Evolutionary conservation across 2,113 vertebrate genomes (phyloP).

Genomic region (Seriola rivoliana): DNA sequence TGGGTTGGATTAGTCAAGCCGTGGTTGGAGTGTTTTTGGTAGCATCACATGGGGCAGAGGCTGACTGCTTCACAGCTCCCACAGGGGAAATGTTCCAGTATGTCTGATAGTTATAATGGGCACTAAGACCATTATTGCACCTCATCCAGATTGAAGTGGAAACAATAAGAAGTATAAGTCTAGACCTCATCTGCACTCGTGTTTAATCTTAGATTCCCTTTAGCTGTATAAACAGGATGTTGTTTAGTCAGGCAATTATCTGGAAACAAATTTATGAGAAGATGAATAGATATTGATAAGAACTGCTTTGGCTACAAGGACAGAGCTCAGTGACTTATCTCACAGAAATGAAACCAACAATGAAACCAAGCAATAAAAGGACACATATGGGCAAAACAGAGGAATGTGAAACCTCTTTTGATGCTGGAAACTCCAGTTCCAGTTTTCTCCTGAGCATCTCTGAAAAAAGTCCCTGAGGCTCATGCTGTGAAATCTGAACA

Average conservation of each 20-base stretch:
- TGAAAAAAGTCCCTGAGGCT: constrained; percentile 46
- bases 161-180: constrained; percentile 5
- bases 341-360: constrained; percentile 14
- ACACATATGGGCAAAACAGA: constrained; percentile 1
- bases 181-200: constrained; percentile 18
- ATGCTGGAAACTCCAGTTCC: constrained; percentile 41
- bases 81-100: not conserved
- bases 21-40: not conserved
- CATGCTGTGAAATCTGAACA: constrained; percentile 56
- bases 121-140: constrained; percentile 12
- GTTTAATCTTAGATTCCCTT: constrained; percentile 10
- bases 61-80: not conserved
- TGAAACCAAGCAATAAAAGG: constrained; percentile 8
- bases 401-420: constrained; percentile 57
- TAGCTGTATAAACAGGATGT: not conserved
- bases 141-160: constrained; percentile 20
- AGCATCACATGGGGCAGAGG: not conserved
- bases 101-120: constrained; percentile 25
- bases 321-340: constrained; percentile 11
- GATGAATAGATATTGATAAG: not conserved
- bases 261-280: constrained; percentile 1
- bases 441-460: constrained; percentile 31
- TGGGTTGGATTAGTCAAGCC: not conserved
- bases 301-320: not conserved
- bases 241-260: not conserved